Conservation (phyloP, 2,797 vertebrate species). For the Myripristis murdjan region DNA sequence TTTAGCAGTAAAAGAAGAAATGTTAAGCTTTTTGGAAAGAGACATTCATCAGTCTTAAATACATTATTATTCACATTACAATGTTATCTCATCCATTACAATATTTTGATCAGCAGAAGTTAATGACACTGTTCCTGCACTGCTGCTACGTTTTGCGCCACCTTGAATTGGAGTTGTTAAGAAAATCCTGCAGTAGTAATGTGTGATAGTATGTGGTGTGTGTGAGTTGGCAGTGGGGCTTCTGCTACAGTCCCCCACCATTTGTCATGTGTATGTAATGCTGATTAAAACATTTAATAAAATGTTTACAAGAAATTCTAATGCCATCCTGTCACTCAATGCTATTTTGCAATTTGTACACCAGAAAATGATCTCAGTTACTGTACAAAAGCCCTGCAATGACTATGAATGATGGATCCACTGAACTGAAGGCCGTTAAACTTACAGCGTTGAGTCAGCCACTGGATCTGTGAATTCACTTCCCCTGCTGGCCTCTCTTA, state of each 20-base stretch:
- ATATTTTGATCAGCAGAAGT: not conserved
- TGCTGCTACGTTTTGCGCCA: constrained; percentile 6
- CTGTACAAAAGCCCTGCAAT: too few species aligned
- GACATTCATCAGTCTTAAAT: not conserved
- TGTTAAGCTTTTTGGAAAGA: not conserved
- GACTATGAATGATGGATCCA: not conserved
- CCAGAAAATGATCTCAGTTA: too few species aligned
- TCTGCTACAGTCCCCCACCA: too few species aligned
- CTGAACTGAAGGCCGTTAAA: not conserved
- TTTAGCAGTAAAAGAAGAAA: not conserved
- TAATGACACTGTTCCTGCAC: not conserved
- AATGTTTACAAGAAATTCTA: not conserved
- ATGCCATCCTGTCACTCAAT: not conserved
- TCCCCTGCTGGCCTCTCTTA: not conserved
- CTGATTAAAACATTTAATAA: not conserved
- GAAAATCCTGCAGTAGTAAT: not conserved
- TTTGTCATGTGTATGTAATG: not conserved
- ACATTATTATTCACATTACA: not conserved
- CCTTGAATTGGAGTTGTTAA: not conserved
- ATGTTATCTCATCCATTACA: too few species aligned
- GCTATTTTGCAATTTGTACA: not conserved
- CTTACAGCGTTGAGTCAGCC: not conserved
- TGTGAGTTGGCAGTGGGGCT: not conserved
- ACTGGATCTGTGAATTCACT: not conserved
- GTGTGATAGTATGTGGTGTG: not conserved